phyloP scores from a whole-genome alignment of 2,888 invertebrate genomes.

The Campoletis raptor region DNA sequence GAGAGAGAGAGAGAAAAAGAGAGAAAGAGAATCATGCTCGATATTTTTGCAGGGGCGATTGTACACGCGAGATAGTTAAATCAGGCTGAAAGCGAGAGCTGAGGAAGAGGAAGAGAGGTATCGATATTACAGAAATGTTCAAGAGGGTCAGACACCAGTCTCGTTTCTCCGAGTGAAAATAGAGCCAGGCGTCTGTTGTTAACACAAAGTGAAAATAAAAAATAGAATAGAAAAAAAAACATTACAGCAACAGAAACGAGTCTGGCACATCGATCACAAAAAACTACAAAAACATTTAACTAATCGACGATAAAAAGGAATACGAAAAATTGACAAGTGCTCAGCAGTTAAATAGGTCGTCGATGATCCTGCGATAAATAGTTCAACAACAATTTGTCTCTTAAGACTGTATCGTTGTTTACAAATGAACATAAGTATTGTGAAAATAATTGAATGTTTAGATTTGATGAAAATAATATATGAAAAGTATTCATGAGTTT shows the following conservation, averaged over 20 bases:
- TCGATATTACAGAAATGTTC: constrained; percentile 60
- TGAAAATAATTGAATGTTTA: not conserved
- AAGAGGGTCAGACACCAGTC: constrained; percentile 47
- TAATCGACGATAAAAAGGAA: not conserved
- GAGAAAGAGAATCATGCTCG: constrained; percentile 25
- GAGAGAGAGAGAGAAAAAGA: not conserved
- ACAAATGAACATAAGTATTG: too few species aligned
- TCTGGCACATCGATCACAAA: constrained; percentile 22
- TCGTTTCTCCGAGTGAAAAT: constrained; percentile 61
- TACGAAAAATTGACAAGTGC: not conserved
- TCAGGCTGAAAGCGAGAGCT: constrained; percentile 62
- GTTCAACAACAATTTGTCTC: not conserved
- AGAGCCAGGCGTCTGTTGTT: constrained; percentile 52
- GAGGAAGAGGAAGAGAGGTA: constrained; percentile 34
- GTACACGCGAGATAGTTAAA: constrained; percentile 67
- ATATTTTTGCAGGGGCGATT: constrained; percentile 48
- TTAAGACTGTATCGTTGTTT: too few species aligned
- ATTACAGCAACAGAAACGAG: not conserved
- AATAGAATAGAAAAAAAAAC: not conserved
- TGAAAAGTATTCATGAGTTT: not conserved
- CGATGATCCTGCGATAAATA: not conserved
- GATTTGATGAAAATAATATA: not conserved
- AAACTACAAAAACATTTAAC: not conserved
- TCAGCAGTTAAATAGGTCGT: not conserved
- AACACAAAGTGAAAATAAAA: constrained; percentile 5